Percentiles rank a stretch among this genome's conserved stretches.
These are phyloP conservation scores for Cheilinus undulatus DNA, from an alignment of 2,113 vertebrate genomes.

Conservation along the genomic window DNA sequence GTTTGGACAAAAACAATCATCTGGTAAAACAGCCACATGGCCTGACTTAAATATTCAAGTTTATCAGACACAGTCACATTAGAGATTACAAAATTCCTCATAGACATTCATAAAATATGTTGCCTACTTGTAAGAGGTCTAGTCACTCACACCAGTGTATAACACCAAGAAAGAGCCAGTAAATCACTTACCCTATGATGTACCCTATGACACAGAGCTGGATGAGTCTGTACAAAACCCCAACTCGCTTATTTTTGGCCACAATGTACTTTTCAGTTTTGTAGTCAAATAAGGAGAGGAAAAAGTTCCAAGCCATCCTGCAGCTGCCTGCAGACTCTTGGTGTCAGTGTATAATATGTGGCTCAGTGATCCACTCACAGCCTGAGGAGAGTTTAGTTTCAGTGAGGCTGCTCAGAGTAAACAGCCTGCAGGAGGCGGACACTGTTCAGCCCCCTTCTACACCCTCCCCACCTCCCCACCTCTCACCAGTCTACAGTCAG, in stretches of 20 bases:
- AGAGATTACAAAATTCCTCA: background rate
- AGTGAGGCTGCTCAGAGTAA: background rate
- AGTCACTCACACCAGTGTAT: background rate
- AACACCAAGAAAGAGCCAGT: background rate
- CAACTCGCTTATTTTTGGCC: constrained; percentile 91
- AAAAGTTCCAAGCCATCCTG: constrained; percentile 84
- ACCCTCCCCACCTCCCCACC: background rate
- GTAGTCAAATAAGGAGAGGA: constrained; percentile 87
- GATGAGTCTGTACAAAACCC: constrained; percentile 88
- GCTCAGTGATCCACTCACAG: background rate
- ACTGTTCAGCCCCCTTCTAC: background rate
- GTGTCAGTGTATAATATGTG: background rate
- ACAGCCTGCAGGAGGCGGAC: background rate
- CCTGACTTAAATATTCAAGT: too few species aligned
- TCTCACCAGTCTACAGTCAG: background rate
- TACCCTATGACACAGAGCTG: constrained; percentile 90
- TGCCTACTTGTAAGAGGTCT: background rate
- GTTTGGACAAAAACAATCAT: too few species aligned
- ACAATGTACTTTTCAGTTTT: constrained; percentile 92
- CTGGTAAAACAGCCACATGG: too few species aligned
- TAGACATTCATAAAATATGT: background rate
- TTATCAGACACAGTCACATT: too few species aligned
- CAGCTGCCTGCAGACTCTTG: background rate
- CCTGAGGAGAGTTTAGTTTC: background rate
- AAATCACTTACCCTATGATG: constrained; percentile 88